Percentiles rank a stretch among this genome's conserved stretches.
These are phyloP conservation scores for Drosophila meridionalis DNA, from an alignment of 2,888 invertebrate genomes.

Conservation along the genomic window DNA sequence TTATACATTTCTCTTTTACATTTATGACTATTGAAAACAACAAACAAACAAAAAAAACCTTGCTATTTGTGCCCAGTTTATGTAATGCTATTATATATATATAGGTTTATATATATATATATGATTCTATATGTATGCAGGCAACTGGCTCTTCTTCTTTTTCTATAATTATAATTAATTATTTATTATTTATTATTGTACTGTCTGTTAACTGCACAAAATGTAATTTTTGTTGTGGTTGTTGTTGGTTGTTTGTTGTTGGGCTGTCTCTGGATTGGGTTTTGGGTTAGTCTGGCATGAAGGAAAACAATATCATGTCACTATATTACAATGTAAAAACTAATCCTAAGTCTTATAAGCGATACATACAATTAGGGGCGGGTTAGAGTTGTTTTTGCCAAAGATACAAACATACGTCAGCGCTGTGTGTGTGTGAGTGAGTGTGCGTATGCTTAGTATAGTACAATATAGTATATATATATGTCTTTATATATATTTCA, in stretches of 20 bases:
- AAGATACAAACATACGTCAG: constrained; percentile 1
- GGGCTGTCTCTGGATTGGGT: too few species aligned
- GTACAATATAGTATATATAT: background rate
- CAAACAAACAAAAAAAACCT: constrained; percentile 8
- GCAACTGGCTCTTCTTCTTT: constrained; percentile 11
- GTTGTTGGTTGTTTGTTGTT: background rate
- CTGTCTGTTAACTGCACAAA: constrained; percentile 57
- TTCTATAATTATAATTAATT: background rate
- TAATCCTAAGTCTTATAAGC: constrained; percentile 48
- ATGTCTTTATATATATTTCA: constrained; percentile 12
- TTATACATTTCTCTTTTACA: constrained; percentile 7
- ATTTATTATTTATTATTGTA: constrained; percentile 44
- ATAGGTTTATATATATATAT: constrained; percentile 2
- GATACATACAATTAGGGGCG: constrained; percentile 26
- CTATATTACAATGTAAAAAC: constrained; percentile 49
- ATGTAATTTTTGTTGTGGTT: constrained; percentile 3
- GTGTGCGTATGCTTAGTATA: background rate
- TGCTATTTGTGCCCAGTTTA: constrained; percentile 18
- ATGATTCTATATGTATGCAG: background rate
- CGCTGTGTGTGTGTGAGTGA: background rate
- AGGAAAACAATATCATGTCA: constrained; percentile 23
- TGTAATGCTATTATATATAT: background rate
- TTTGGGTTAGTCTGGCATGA: constrained; percentile 13
- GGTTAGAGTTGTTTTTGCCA: constrained; percentile 9
- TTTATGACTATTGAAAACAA: constrained; percentile 39